Evolutionary conservation across 2,797 vertebrate species (phyloP).

Genomic region (Lacerta agilis): DNA sequence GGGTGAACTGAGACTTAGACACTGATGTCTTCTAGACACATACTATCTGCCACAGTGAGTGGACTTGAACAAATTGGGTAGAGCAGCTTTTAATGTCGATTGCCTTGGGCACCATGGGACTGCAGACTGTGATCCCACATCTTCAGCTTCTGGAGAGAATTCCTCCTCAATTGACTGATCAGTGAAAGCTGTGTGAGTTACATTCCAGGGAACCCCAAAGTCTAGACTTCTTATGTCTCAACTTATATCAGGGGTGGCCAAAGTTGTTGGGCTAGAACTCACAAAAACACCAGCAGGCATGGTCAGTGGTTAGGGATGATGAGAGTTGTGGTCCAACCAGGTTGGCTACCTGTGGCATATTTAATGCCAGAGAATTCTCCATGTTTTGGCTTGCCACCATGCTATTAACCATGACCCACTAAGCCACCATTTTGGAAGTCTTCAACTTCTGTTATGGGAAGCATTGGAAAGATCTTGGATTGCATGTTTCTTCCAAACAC

Average conservation of each 20-base stretch:
- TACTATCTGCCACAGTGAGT: neutral
- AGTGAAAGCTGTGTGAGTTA: neutral
- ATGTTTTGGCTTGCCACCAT: neutral
- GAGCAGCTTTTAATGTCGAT: neutral
- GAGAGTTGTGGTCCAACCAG: too few species aligned
- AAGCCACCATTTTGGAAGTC: neutral
- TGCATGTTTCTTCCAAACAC: neutral
- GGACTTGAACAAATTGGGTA: too few species aligned
- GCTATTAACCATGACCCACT: too few species aligned
- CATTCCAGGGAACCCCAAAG: neutral
- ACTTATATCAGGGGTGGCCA: too few species aligned
- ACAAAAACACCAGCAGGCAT: too few species aligned
- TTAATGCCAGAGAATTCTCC: neutral
- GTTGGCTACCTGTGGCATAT: too few species aligned
- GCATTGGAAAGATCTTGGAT: neutral
- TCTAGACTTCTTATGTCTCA: neutral
- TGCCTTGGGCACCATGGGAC: neutral
- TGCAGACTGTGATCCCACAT: neutral
- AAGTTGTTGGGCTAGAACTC: too few species aligned
- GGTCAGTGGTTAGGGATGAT: too few species aligned
- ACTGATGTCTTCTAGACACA: too few species aligned
- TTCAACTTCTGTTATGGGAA: neutral
- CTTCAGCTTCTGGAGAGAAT: neutral
- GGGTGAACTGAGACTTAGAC: too few species aligned
- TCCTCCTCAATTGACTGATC: neutral